These are phyloP conservation scores for Ptychochromis oligacanthus DNA, from an alignment of 2,113 vertebrate species.

Conservation along the genomic window DNA sequence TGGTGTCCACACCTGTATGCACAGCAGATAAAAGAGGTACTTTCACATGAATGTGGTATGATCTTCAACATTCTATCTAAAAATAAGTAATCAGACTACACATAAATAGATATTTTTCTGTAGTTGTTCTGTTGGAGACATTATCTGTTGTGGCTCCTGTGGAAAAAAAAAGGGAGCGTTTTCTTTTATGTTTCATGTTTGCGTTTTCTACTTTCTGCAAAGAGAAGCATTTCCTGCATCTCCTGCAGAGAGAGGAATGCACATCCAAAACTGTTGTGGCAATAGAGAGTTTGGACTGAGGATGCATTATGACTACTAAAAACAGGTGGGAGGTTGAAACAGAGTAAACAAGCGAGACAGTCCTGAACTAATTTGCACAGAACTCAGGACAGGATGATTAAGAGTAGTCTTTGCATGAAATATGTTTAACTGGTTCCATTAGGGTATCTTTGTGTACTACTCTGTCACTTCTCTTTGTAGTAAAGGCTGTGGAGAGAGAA, in stretches of 20 bases:
- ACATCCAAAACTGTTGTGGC: background rate
- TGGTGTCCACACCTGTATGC: background rate
- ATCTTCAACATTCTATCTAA: background rate
- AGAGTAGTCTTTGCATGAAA: background rate
- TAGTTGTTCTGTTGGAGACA: background rate
- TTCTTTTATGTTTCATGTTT: background rate
- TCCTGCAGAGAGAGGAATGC: conserved; percentile 9
- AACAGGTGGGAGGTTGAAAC: background rate
- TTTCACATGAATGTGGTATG: background rate
- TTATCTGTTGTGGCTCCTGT: background rate
- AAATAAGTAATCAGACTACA: background rate
- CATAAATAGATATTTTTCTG: background rate
- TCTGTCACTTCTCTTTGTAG: background rate
- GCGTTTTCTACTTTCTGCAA: background rate
- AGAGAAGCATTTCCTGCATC: conserved; percentile 6
- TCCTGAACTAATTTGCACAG: background rate
- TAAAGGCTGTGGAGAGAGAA: background rate
- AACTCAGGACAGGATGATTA: background rate
- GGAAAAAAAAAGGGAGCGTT: background rate
- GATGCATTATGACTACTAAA: background rate
- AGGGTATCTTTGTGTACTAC: background rate
- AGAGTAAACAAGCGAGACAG: background rate
- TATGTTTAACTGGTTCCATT: background rate
- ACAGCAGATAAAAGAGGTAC: background rate
- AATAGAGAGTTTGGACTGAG: background rate